Conservation (phyloP, 2,113 vertebrate genomes). For the Dissostichus mawsoni region DNA sequence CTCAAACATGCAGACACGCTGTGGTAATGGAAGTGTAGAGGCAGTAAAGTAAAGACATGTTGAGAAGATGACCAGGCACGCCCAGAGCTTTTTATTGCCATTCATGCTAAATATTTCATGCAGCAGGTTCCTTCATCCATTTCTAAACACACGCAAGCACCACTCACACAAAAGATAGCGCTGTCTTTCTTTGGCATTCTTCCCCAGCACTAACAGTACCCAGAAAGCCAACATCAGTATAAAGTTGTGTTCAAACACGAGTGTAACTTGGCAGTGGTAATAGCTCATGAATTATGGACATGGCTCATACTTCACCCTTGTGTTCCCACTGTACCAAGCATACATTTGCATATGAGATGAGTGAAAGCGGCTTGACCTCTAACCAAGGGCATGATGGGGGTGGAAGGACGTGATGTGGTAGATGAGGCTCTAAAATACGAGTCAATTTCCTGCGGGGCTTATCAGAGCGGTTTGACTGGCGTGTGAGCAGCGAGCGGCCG, state of each 20-base stretch:
- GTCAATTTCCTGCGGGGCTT: constrained; percentile 80
- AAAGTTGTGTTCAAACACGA: constrained; percentile 26
- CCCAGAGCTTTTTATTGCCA: constrained; percentile 10
- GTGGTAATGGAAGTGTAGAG: not conserved
- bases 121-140: constrained; percentile 10
- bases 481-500: constrained; percentile 70
- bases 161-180: no score
- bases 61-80: constrained; percentile 2
- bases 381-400: constrained; percentile 72
- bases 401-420: constrained; percentile 64
- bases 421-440: constrained; percentile 69
- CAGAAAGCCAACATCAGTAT: constrained; percentile 14
- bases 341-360: constrained; percentile 75
- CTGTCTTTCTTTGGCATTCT: not conserved
- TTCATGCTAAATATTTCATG: constrained; percentile 41
- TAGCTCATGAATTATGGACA: constrained; percentile 57
- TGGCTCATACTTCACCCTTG: constrained; percentile 44
- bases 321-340: constrained; percentile 44
- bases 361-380: constrained; percentile 76
- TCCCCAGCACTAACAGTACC: not conserved
- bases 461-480: constrained; percentile 76
- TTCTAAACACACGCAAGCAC: not conserved
- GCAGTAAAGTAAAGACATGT: not conserved
- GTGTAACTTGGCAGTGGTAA: constrained; percentile 52
- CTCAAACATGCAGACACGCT: not conserved